Percentiles rank a stretch among this genome's conserved stretches.
Conservation (phyloP, 2,113 vertebrate species). For the Rostratula benghalensis region DNA sequence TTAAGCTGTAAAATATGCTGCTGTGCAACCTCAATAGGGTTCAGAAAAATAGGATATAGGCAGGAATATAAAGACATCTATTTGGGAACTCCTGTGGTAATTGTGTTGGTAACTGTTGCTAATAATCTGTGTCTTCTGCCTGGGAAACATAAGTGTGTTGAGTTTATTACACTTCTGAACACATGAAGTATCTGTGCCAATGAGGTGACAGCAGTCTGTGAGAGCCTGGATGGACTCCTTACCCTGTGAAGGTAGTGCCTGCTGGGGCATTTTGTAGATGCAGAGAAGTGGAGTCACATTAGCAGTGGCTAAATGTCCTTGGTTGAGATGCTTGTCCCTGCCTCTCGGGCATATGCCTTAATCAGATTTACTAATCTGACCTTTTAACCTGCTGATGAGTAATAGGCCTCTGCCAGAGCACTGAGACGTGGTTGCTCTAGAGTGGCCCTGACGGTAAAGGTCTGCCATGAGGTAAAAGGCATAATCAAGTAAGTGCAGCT, state of each 20-base stretch:
- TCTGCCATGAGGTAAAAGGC: not conserved
- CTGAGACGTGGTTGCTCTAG: not conserved
- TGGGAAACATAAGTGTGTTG: not conserved
- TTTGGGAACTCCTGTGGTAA: not conserved
- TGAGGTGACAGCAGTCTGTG: not conserved
- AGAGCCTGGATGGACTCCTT: not conserved
- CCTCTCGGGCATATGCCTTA: not conserved
- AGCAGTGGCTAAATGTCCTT: not conserved
- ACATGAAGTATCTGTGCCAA: not conserved
- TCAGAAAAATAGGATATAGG: not conserved
- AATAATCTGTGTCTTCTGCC: not conserved
- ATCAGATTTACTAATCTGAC: slow-evolving; percentile 1
- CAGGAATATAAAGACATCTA: not conserved
- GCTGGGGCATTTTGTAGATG: rapidly evolving
- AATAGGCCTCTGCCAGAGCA: not conserved
- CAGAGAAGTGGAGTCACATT: rapidly evolving
- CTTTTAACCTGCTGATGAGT: slow-evolving; percentile 15
- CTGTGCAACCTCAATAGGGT: not conserved
- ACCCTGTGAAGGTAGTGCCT: rapidly evolving
- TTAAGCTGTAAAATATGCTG: not conserved
- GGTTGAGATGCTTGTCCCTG: not conserved
- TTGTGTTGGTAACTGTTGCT: not conserved
- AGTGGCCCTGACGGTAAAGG: not conserved
- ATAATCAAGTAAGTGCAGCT: not conserved
- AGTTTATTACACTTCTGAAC: not conserved